These are phyloP conservation scores for Rissa tridactyla DNA, from an alignment of 2,113 vertebrate species.

Conservation along the genomic window DNA sequence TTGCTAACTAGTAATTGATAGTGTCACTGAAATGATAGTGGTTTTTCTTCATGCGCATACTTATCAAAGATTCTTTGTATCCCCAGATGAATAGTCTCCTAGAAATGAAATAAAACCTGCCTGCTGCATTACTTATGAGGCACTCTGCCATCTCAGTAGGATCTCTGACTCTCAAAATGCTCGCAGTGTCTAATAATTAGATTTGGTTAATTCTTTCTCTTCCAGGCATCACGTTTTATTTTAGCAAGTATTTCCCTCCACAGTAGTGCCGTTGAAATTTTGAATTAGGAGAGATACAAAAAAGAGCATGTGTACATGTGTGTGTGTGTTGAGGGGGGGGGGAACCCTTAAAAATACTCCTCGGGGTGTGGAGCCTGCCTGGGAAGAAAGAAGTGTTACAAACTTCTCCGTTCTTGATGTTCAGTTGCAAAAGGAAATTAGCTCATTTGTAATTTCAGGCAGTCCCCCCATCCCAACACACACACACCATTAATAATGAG, in stretches of 20 bases:
- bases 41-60: not conserved
- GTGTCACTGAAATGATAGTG: not conserved
- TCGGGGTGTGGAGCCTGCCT: not conserved
- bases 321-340: too few relatives aligned
- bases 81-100: not conserved
- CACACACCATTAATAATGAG: constrained; percentile 33
- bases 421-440: constrained; percentile 46
- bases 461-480: constrained; percentile 44
- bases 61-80: constrained; percentile 53
- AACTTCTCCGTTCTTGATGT: not conserved
- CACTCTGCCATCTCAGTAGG: constrained; percentile 44
- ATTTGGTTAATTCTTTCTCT: constrained; percentile 48
- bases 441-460: constrained; percentile 34
- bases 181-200: constrained; percentile 55
- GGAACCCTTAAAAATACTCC: not conserved
- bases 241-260: constrained; percentile 17
- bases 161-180: constrained; percentile 43
- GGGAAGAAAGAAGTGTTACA: constrained; percentile 8
- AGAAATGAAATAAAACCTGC: constrained; percentile 42
- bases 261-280: constrained; percentile 2
- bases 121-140: constrained; percentile 31
- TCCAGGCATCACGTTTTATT: constrained; percentile 34
- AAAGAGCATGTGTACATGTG: not conserved
- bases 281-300: constrained; percentile 1
- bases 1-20: not conserved